phyloP scores from a whole-genome alignment of 1,140 invertebrate species.

The Drosophila parabipectinata region DNA sequence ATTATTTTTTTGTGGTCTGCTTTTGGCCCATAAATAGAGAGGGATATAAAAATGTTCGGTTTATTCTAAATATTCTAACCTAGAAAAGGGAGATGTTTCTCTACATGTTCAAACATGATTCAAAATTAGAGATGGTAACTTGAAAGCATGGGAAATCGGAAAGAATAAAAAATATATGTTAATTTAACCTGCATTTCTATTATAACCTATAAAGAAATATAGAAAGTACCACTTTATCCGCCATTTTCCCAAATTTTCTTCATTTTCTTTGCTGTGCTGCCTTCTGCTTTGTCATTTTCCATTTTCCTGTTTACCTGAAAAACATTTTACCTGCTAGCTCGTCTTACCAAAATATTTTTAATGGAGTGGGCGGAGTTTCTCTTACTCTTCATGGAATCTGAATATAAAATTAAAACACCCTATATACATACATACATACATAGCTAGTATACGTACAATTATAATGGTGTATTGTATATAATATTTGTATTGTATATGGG shows the following conservation, averaged over 20 bases:
- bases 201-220: not conserved
- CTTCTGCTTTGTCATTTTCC: conserved; percentile 3
- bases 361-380: conserved; percentile 35
- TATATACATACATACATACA: conserved; percentile 26
- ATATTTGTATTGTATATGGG: conserved; percentile 8
- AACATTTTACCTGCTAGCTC: conserved; percentile 16
- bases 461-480: too few relatives aligned
- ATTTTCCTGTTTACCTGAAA: conserved; percentile 12
- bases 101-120: too few relatives aligned
- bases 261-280: not conserved
- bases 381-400: conserved; percentile 2
- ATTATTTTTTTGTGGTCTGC: not conserved
- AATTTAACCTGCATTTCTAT: too few relatives aligned
- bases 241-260: conserved; percentile 20
- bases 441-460: not conserved
- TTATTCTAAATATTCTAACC: not conserved
- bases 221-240: not conserved
- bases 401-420: conserved; percentile 11
- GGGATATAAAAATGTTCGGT: not conserved
- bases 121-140: not conserved
- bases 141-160: too few relatives aligned
- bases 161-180: too few relatives aligned
- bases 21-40: not conserved
- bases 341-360: not conserved
- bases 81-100: not conserved